phyloP scores from a whole-genome alignment of 2,888 invertebrate species.

The Drosophila sordidula region DNA sequence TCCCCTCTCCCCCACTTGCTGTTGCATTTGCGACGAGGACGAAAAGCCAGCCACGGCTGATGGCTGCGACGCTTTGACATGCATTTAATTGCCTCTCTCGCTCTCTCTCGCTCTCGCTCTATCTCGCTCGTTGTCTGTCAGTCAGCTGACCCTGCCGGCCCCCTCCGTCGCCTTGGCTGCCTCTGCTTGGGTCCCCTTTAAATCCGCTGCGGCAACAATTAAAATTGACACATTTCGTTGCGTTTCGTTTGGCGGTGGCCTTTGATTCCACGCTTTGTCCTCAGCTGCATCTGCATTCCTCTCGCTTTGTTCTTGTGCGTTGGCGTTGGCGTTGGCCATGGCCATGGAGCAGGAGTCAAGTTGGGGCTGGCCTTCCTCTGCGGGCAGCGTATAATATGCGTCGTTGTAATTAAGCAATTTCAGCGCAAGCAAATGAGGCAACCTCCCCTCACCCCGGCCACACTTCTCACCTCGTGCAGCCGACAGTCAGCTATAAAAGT shows the following conservation, averaged over 20 bases:
- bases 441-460: background rate
- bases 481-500: slow-evolving; percentile 62
- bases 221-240: slow-evolving; percentile 83
- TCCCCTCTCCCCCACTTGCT: slow-evolving; percentile 19
- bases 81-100: slow-evolving; percentile 81
- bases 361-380: too few relatives aligned
- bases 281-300: slow-evolving; percentile 64
- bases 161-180: too few relatives aligned
- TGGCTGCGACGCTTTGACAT: slow-evolving; percentile 81
- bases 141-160: slow-evolving; percentile 16
- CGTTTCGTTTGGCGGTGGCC: slow-evolving; percentile 65
- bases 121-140: slow-evolving; percentile 23
- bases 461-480: too few relatives aligned
- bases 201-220: slow-evolving; percentile 80
- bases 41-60: slow-evolving; percentile 48
- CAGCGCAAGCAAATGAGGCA: slow-evolving; percentile 35
- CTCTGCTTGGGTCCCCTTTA: slow-evolving; percentile 39
- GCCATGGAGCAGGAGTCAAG: too few relatives aligned
- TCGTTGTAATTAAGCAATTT: slow-evolving; percentile 76
- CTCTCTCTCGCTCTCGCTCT: slow-evolving; percentile 5
- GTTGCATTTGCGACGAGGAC: slow-evolving; percentile 44
- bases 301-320: slow-evolving; percentile 74
- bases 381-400: background rate
- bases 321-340: slow-evolving; percentile 48
- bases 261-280: slow-evolving; percentile 56